Conservation (phyloP, 2,888 invertebrate species). For the Euzetes globulus region DNA sequence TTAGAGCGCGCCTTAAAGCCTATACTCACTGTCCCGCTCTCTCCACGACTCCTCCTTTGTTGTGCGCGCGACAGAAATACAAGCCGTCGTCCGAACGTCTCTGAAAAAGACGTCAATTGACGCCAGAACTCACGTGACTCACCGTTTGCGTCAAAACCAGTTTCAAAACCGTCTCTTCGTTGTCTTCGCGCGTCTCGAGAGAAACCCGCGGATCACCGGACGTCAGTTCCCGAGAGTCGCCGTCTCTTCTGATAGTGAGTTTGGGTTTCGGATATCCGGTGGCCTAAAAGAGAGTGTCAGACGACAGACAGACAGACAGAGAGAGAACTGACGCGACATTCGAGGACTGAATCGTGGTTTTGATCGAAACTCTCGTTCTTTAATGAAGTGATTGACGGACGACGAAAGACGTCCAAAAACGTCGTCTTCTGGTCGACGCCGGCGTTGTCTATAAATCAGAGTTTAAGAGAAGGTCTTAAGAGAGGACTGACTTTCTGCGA, state of each 20-base stretch:
- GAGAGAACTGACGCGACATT: slow-evolving; percentile 56
- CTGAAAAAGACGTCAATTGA: background rate
- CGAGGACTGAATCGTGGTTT: slow-evolving; percentile 50
- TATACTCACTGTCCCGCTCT: slow-evolving; percentile 40
- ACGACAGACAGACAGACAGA: too few species aligned
- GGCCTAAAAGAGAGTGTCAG: slow-evolving; percentile 51
- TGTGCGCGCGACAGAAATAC: slow-evolving; percentile 76
- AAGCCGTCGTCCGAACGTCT: slow-evolving; percentile 72
- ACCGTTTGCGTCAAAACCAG: slow-evolving; percentile 59
- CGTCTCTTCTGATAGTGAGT: slow-evolving; percentile 73
- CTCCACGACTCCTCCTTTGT: slow-evolving; percentile 47
- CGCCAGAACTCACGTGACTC: background rate
- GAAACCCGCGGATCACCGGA: slow-evolving; percentile 39
- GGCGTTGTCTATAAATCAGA: slow-evolving; percentile 58
- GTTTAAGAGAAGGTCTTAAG: background rate
- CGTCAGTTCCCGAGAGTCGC: slow-evolving; percentile 48
- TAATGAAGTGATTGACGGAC: slow-evolving; percentile 28
- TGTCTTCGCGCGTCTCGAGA: slow-evolving; percentile 36
- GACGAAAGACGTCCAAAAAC: slow-evolving; percentile 31
- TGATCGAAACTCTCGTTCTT: slow-evolving; percentile 36
- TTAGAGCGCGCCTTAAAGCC: background rate
- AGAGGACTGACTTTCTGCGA: slow-evolving; percentile 55
- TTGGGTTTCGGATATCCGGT: slow-evolving; percentile 72
- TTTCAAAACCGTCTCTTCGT: slow-evolving; percentile 45
- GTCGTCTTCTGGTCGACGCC: slow-evolving; percentile 56